Evolutionary conservation across 1,140 invertebrate species (phyloP).

Genomic region (Nephila pilipes): DNA sequence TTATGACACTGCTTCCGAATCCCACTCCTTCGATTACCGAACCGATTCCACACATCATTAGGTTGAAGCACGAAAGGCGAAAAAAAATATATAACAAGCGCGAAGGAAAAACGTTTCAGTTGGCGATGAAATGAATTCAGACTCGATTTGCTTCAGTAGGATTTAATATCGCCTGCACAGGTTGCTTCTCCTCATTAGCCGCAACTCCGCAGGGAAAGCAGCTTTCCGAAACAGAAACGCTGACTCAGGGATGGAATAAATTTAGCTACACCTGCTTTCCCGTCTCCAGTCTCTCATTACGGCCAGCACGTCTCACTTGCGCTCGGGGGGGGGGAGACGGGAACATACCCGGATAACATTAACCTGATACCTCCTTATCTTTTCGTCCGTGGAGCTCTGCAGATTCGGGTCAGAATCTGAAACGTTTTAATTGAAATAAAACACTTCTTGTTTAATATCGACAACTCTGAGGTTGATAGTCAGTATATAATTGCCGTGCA

Average conservation of each 20-base stretch:
- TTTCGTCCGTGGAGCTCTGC: too few species aligned
- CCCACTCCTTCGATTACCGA: background rate
- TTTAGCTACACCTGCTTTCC: constrained; percentile 33
- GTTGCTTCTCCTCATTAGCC: constrained; percentile 34
- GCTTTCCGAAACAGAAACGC: background rate
- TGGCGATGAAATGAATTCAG: background rate
- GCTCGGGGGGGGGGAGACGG: background rate
- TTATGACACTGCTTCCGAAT: background rate
- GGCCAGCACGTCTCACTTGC: background rate
- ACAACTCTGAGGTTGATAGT: too few species aligned
- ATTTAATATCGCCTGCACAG: constrained; percentile 15
- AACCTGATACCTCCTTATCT: background rate
- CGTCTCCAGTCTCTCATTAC: background rate
- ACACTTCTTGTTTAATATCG: too few species aligned
- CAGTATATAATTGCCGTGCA: too few species aligned
- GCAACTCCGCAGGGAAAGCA: background rate
- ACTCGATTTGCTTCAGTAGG: background rate
- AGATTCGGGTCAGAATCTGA: too few species aligned
- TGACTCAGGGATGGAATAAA: background rate
- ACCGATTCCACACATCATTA: constrained; percentile 1
- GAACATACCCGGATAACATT: background rate
- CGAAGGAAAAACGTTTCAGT: background rate
- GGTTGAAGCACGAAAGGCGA: background rate
- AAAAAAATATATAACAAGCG: too few species aligned
- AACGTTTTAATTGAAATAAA: too few species aligned